These are phyloP conservation scores for Panorpa germanica DNA, from an alignment of 2,888 invertebrate species.

Conservation along the genomic window DNA sequence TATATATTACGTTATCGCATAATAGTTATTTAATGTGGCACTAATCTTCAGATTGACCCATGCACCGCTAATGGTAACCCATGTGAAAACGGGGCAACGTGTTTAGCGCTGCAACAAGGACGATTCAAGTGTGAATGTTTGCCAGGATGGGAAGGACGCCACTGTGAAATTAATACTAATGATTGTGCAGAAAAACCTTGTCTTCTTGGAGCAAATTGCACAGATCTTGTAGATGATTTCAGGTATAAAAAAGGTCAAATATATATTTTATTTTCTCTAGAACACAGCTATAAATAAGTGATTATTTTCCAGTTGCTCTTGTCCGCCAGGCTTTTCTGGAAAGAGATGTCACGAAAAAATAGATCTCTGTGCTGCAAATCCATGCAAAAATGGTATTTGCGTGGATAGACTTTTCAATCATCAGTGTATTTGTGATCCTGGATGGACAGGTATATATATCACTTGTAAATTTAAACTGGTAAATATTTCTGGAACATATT, in stretches of 20 bases:
- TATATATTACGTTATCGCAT: constrained; percentile 1
- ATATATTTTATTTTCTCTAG: too few relatives aligned
- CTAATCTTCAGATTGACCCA: constrained; percentile 57
- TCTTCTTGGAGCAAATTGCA: constrained; percentile 75
- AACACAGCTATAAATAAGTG: too few relatives aligned
- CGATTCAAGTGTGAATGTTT: constrained; percentile 88
- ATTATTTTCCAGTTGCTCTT: constrained; percentile 79
- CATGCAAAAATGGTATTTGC: constrained; percentile 87
- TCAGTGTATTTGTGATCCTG: constrained; percentile 79
- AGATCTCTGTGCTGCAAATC: constrained; percentile 73
- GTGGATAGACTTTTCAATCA: constrained; percentile 74
- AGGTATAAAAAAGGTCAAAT: too few relatives aligned
- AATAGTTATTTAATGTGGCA: background rate
- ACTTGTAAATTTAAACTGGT: constrained; percentile 16
- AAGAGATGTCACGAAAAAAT: constrained; percentile 92
- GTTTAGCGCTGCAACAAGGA: constrained; percentile 78
- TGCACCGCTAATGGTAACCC: constrained; percentile 80
- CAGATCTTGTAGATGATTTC: constrained; percentile 88
- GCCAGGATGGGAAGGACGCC: constrained; percentile 93
- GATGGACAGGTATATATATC: too few relatives aligned
- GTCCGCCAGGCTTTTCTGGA: constrained; percentile 88
- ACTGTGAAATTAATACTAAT: constrained; percentile 82
- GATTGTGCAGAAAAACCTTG: constrained; percentile 90
- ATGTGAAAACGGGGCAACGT: constrained; percentile 78
- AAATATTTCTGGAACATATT: constrained; percentile 2